Percentiles rank a stretch among this genome's conserved stretches.
Conservation (phyloP, 1,140 invertebrate genomes). For the Drosophila setifemur region DNA sequence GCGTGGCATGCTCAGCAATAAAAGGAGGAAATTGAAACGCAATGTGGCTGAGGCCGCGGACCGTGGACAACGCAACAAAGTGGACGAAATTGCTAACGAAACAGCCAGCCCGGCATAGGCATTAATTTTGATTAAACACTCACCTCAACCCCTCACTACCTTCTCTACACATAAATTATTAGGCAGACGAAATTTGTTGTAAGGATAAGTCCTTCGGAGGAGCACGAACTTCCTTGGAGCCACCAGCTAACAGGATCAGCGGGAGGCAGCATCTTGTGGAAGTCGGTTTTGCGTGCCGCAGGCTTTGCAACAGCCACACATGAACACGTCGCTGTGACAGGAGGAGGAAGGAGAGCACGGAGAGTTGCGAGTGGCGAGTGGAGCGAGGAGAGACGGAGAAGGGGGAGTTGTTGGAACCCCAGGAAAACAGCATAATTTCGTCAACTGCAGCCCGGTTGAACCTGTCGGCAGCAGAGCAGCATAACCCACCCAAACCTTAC, state of each 20-base stretch:
- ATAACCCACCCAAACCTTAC: conserved; percentile 34
- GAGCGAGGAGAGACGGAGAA: neutral
- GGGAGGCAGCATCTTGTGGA: conserved; percentile 9
- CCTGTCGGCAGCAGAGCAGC: conserved; percentile 37
- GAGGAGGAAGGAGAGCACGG: too few relatives aligned
- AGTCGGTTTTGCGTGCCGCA: conserved; percentile 60
- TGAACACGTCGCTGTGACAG: conserved; percentile 68
- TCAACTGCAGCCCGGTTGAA: conserved; percentile 53
- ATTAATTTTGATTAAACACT: conserved; percentile 75
- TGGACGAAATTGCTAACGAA: conserved; percentile 73
- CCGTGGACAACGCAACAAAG: conserved; percentile 76
- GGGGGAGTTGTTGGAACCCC: conserved; percentile 8
- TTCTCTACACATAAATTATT: conserved; percentile 29
- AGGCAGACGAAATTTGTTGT: neutral
- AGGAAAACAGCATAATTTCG: conserved; percentile 56
- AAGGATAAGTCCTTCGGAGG: conserved; percentile 11
- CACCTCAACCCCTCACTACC: conserved; percentile 41
- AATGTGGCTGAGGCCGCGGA: conserved; percentile 75
- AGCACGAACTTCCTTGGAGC: conserved; percentile 2
- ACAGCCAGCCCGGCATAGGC: conserved; percentile 14
- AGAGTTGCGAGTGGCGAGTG: neutral
- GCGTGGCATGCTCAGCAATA: conserved; percentile 29
- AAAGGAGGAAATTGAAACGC: conserved; percentile 66
- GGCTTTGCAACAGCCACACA: conserved; percentile 66
- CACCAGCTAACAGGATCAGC: conserved; percentile 5